Base-by-base conservation (phyloP, 2,113 vertebrate genomes). In the Pomatostomus ruficeps region DNA sequence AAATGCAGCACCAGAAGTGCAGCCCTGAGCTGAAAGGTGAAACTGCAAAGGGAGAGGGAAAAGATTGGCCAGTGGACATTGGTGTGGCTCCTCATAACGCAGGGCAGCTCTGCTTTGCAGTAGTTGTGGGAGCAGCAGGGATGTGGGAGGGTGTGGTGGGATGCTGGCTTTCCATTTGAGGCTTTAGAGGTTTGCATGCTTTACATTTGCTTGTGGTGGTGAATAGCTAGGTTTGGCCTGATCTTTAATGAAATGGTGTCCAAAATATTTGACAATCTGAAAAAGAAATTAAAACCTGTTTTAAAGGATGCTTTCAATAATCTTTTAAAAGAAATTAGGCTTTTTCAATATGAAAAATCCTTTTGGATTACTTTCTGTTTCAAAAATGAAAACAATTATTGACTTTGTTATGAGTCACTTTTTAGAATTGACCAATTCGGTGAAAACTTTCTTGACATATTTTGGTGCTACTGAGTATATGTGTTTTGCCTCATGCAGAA, bases 31-130 rank as follows among this genome's bases (percentile, higher is more conserved):
- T 65, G n/a, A 26, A 73, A 92, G 24, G 14, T 52, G 28, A n/a
- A 78, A 45, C 10, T 68, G 49, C 31, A 40, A 31, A 61, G n/a
- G 54, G 17, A 25, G 17, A 57, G 62, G 25, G 49, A 54, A 42
- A 51, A 52, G 46, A 58, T 73, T 46, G 66, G 40, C 33, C 35
- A 15, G 3, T 35, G 42, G 38, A 7, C 46, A 4, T 4, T 13
- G 33, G 11, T 15, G 0, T 4, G 1, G 26, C 9, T 57, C 12
- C 42, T 71, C 1, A 0, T 33, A 14, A 10, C 51, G 16, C 24
- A 45, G 33, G 10, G 25, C 12, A 25, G 9, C 15, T 10, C 26
- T 31, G 31, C 51, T 61, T 51, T 55, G 28, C 31, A 70, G 31
- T 43, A 59, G 6, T 0, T 1, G 0, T 22, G 17, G 51, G 25